phyloP scores from a whole-genome alignment of 2,797 vertebrate species.

The Falco cherrug region DNA sequence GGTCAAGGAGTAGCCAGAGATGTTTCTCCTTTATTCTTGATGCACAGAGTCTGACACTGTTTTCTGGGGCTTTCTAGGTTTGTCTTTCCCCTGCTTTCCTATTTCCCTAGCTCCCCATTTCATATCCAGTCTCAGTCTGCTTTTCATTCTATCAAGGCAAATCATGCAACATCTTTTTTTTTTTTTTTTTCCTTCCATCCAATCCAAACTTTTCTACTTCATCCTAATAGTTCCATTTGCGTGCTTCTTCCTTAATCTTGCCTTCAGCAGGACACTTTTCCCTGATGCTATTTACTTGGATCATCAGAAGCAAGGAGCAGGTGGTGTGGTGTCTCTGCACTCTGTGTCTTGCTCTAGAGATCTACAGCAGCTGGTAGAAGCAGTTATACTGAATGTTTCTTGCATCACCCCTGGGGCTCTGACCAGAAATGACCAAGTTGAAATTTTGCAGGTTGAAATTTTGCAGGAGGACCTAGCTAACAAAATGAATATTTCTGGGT shows the following conservation, averaged over 20 bases:
- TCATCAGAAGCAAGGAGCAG: neutral
- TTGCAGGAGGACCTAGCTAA: neutral
- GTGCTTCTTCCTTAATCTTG: neutral
- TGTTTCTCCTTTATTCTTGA: neutral
- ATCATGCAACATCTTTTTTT: neutral
- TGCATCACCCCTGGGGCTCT: neutral
- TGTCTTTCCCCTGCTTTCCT: neutral
- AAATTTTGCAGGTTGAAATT: neutral
- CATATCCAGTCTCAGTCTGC: neutral
- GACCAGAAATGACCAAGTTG: neutral
- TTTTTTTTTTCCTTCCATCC: neutral
- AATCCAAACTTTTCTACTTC: neutral
- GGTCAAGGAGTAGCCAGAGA: neutral
- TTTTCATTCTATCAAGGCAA: neutral
- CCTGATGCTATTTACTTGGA: neutral
- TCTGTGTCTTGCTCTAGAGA: neutral
- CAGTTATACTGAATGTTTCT: neutral
- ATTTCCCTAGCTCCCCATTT: neutral
- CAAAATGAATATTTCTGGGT: neutral
- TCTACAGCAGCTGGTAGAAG: neutral
- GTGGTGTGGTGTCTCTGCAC: neutral
- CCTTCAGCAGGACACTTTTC: neutral
- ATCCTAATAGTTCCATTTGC: neutral
- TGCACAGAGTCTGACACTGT: neutral
- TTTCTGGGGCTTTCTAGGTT: neutral